Evolutionary conservation across 2,797 vertebrate species (phyloP), one percentile per base, ranked within the genome.

Genomic region (Semaprochilodus insignis): DNA sequence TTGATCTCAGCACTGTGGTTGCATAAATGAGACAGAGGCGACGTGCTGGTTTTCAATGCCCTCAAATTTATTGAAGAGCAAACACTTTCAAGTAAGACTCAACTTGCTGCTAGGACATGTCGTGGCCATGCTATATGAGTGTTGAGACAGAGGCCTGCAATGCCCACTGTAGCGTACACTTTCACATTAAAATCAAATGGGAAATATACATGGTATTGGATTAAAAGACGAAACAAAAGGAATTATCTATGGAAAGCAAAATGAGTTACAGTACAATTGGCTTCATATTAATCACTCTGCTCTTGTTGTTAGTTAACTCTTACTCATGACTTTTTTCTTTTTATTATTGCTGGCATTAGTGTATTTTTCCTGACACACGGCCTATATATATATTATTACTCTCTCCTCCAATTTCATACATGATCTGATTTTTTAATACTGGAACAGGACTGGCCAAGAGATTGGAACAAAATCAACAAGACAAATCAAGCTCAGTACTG

Each of bases 11-110:
- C n/a, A 54, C n/a, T 19, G 23, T 8, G 17, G 10, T n/a, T n/a
- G 48, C 21, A 72, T 16, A 73, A 77, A 27, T 10, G 77, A 48
- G 48, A 23, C 52, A 54, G 55, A 74, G 31, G 0, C 62, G 72
- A 62, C 21, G 11, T 6, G 21, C 1, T 13, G 81, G 63, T 60
- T 85, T 79, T 52, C 78, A 51, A 89, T 6, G 88, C 90, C 92
- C 93, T 93, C 89, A 93, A 91, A 89, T 95, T 95, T 95, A 95
- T 94, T 95, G 91, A 94, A 93, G 93, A 92, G 81, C 89, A 92
- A 31, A 88, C 87, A 90, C 89, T 89, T 94, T 94, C 91, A 94
- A 93, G 93, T 94, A 90, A 88, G 90, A 88, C 87, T 90, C 89
- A 88, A 90, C 87, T 31, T 86, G 85, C 92, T 93, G 93, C 91